Evolutionary conservation across 2,888 invertebrate species (phyloP).

Genomic region (Epinotia ramella): DNA sequence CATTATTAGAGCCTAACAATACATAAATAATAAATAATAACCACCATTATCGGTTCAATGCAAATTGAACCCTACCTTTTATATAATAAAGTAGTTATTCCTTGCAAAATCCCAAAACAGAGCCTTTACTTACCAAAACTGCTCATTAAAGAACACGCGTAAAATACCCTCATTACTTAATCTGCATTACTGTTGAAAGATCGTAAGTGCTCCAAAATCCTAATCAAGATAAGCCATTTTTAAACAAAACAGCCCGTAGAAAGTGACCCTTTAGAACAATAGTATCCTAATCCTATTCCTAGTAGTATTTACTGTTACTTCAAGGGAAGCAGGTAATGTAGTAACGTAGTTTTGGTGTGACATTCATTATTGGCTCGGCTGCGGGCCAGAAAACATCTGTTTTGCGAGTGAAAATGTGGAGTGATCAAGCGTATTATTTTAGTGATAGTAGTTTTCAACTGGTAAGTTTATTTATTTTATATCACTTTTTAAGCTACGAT

Average conservation of each 20-base stretch:
- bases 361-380: not conserved
- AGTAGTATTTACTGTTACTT: conserved; percentile 14
- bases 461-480: conserved; percentile 17
- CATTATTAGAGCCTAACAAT: not conserved
- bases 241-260: not conserved
- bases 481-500: too few species aligned
- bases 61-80: not conserved
- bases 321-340: conserved; percentile 12
- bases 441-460: conserved; percentile 6
- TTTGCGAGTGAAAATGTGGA: conserved; percentile 9
- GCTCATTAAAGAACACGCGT: not conserved
- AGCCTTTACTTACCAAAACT: not conserved
- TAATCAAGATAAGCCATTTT: not conserved
- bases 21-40: not conserved
- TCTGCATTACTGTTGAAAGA: not conserved
- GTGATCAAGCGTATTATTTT: conserved; percentile 11
- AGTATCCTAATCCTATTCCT: conserved; percentile 5
- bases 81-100: not conserved
- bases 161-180: conserved; percentile 20
- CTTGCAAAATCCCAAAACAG: not conserved
- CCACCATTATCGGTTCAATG: not conserved
- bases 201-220: not conserved
- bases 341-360: not conserved
- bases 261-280: conserved; percentile 13
- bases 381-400: not conserved